These are phyloP conservation scores for Tupaia chinensis DNA, from an alignment of 2,113 vertebrate genomes.

Conservation along the genomic window DNA sequence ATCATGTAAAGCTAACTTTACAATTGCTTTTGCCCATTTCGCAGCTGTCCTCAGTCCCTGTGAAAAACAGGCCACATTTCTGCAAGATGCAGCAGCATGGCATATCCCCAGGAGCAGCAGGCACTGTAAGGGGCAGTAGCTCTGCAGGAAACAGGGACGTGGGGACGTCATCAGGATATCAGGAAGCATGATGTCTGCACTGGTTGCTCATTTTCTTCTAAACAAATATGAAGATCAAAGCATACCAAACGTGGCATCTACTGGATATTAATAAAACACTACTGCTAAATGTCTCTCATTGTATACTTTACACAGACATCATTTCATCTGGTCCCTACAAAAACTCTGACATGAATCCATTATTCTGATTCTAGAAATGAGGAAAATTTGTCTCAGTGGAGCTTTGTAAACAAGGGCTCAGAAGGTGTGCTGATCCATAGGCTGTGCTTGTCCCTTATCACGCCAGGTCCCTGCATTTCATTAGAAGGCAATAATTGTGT, in stretches of 20 bases:
- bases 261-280: not conserved
- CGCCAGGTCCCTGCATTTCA: not conserved
- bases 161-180: not conserved
- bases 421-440: not conserved
- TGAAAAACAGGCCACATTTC: not conserved
- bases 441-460: not conserved
- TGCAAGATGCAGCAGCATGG: accelerated
- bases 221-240: not conserved
- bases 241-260: not conserved
- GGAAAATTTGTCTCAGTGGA: not conserved
- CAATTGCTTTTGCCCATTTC: not conserved
- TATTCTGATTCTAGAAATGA: conserved; percentile 23
- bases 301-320: not conserved
- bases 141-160: not conserved
- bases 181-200: not conserved
- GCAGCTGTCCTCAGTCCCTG: not conserved
- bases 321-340: not conserved
- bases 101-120: not conserved
- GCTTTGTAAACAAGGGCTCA: not conserved
- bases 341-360: not conserved
- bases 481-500: not conserved
- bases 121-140: too few species aligned
- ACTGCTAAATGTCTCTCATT: not conserved
- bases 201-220: not conserved
- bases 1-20: not conserved